Base-by-base conservation (phyloP, 2,797 vertebrate species). In the Eurystomus glaucurus region DNA sequence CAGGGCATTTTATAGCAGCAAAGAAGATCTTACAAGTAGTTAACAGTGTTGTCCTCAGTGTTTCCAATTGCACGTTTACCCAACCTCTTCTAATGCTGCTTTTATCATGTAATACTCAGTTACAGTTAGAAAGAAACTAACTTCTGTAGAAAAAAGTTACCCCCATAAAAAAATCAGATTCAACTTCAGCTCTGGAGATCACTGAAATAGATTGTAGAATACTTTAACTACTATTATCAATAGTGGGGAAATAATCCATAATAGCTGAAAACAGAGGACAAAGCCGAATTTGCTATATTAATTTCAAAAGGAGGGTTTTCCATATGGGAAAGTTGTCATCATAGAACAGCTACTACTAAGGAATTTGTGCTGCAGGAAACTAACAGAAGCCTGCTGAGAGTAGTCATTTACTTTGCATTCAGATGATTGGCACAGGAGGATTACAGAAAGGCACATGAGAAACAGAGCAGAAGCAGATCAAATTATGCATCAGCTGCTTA, bases 221-320 rank as follows among this genome's bases (percentile, higher is more conserved):
- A 26, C 69, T 96, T 72, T 66, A 64, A 96, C 35, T 43, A 72
- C 81, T 26, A 62, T 6, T 22, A 65, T 50, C 17, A 78, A 62
- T 29, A 65, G 76, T 48, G 60, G 26, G 43, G 31, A 60, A 74
- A 64, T 68, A 94, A 88, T 82, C 94, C 92, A 68, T 39, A 46
- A 60, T 46, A 58, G 29, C 52, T 81, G 77, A 69, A 85, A 90
- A 88, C 21, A 83, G 82, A 95, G 31, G 14, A 83, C 74, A 92
- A 86, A 88, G 3, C 29, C 84, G 60, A 46, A 84, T 84, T 71
- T 92, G 17, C 29, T 82, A 82, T 90, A 37, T 37, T 87, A 18
- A 55, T 95, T 97, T 97, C 41, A 84, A 66, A 91, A 84, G 1
- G 8, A 68, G 12, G 7, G 6, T 26, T 64, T 84, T 87, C 29